These are phyloP conservation scores for Chaetops frenatus DNA, from an alignment of 2,113 vertebrate genomes.

Conservation along the genomic window DNA sequence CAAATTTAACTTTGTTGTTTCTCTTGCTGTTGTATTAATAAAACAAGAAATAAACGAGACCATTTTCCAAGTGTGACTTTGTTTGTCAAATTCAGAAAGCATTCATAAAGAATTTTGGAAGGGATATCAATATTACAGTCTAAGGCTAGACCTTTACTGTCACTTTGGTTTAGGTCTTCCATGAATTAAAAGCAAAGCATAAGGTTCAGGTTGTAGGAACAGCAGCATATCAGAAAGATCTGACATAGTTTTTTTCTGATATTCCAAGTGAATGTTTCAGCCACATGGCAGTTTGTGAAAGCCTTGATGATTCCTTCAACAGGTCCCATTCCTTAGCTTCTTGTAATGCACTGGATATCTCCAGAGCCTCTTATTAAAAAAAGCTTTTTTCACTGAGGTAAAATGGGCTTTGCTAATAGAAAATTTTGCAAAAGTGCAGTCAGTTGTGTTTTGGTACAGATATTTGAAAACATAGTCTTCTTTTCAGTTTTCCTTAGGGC, in stretches of 20 bases:
- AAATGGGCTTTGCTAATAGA: not conserved
- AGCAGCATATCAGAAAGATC: not conserved
- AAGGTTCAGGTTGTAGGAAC: not conserved
- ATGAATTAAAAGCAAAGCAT: not conserved
- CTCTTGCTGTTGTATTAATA: not conserved
- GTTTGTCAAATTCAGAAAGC: not conserved
- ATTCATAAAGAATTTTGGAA: not conserved
- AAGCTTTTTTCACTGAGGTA: not conserved
- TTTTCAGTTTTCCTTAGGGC: not conserved
- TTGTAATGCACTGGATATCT: not conserved
- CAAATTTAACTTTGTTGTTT: not conserved
- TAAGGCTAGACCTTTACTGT: not conserved
- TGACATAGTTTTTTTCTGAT: not conserved
- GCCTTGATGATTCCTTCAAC: not conserved
- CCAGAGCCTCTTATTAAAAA: not conserved
- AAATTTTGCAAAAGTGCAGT: not conserved
- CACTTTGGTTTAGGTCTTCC: not conserved
- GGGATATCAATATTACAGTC: not conserved
- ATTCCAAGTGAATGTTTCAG: not conserved
- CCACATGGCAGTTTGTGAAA: not conserved
- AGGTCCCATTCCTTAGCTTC: not conserved
- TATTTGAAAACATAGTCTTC: slow-evolving; percentile 1
- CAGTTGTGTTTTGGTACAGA: not conserved
- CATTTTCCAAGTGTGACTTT: not conserved
- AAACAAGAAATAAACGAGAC: not conserved